A percentile compares a stretch with the other conserved stretches of the same genome.
Conservation (phyloP, 2,797 vertebrate species). For the Manis javanica region DNA sequence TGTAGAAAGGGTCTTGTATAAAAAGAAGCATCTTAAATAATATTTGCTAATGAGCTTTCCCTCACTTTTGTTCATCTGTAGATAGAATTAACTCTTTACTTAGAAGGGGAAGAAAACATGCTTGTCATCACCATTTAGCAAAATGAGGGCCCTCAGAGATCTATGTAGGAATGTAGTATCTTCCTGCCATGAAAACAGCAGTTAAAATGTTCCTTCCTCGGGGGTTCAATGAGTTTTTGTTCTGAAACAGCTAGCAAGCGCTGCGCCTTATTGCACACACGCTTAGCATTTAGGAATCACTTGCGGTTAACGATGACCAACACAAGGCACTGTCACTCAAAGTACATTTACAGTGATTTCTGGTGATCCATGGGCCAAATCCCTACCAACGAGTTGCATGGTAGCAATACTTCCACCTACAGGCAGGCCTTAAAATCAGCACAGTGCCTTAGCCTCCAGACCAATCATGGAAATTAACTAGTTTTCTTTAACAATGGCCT, state of each 20-base stretch:
- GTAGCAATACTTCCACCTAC: neutral
- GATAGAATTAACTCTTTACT: conserved; percentile 5
- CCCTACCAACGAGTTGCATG: neutral
- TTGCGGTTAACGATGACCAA: neutral
- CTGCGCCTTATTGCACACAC: neutral
- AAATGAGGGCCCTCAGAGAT: neutral
- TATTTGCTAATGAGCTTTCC: neutral
- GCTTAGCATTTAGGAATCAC: neutral
- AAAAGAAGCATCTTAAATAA: conserved; percentile 11
- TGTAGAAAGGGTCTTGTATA: neutral
- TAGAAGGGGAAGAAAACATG: neutral
- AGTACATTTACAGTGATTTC: neutral
- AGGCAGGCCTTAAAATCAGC: neutral
- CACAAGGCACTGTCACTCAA: neutral
- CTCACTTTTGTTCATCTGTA: conserved; percentile 4
- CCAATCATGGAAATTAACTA: neutral
- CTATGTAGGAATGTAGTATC: neutral
- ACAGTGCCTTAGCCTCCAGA: neutral
- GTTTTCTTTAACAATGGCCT: neutral
- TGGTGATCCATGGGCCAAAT: neutral
- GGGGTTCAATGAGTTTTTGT: neutral
- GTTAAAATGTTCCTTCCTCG: neutral
- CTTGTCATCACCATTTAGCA: neutral
- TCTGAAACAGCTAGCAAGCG: neutral
- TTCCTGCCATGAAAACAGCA: neutral